Conservation (phyloP, 2,113 vertebrate species). For the Cervus canadensis region DNA sequence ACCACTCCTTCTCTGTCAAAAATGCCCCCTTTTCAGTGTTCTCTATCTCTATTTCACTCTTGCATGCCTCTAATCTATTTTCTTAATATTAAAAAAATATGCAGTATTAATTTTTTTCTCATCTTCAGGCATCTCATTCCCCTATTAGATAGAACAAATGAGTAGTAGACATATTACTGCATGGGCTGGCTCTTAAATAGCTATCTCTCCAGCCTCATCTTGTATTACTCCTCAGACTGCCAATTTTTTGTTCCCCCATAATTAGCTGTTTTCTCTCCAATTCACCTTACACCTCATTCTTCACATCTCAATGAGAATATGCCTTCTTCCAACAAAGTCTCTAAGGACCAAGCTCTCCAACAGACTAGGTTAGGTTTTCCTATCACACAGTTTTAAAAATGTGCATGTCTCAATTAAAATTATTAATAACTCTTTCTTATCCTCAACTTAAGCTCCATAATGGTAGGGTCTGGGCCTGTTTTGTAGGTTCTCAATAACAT, state of each 20-base stretch:
- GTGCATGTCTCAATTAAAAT: neutral
- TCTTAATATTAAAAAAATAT: neutral
- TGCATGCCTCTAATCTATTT: neutral
- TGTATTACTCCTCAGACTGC: neutral
- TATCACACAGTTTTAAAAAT: neutral
- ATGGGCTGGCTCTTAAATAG: neutral
- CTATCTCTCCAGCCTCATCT: neutral
- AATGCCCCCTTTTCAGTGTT: neutral
- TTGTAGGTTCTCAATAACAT: neutral
- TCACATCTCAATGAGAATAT: neutral
- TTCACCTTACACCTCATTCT: neutral
- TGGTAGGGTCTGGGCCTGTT: neutral
- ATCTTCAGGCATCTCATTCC: neutral
- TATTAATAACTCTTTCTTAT: neutral
- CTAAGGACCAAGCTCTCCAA: neutral
- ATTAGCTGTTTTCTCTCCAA: neutral
- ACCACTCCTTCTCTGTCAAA: neutral
- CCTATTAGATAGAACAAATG: neutral
- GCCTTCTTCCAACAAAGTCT: neutral
- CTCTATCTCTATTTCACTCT: neutral
- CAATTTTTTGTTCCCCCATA: neutral
- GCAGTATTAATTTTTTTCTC: neutral
- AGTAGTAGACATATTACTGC: neutral
- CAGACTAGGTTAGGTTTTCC: neutral
- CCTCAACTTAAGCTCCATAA: neutral